Percentiles rank a stretch among this genome's conserved stretches.
phyloP scores from a whole-genome alignment of 2,888 invertebrate genomes.

The Gnatocerus cornutus region DNA sequence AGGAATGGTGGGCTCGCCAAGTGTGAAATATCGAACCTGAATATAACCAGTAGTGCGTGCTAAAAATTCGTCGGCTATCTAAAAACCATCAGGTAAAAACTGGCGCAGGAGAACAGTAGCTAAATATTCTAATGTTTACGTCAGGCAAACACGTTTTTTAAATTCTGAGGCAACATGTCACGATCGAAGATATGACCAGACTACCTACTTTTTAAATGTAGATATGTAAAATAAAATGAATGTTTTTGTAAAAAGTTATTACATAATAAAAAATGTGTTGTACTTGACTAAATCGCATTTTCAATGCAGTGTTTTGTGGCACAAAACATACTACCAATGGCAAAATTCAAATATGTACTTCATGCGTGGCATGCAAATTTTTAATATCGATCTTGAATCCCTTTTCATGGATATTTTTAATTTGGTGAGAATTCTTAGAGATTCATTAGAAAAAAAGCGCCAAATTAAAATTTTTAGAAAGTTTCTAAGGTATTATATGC shows the following conservation, averaged over 20 bases:
- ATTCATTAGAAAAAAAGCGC: no score
- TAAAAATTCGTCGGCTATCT: slow-evolving; percentile 35
- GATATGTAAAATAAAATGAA: background rate
- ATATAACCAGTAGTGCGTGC: slow-evolving; percentile 38
- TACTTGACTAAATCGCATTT: background rate
- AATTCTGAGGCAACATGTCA: slow-evolving; percentile 39
- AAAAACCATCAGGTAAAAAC: slow-evolving; percentile 43
- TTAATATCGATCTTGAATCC: no score
- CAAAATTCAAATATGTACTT: no score
- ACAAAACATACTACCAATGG: no score
- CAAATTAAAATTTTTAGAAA: no score
- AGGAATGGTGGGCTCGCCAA: background rate
- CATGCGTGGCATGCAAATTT: no score
- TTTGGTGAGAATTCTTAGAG: no score
- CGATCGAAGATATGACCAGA: slow-evolving; percentile 10
- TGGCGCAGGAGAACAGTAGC: slow-evolving; percentile 41
- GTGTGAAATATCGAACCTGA: slow-evolving; percentile 6
- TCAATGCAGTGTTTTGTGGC: no score
- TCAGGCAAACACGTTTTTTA: slow-evolving; percentile 38
- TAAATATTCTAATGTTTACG: slow-evolving; percentile 43
- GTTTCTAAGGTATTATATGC: no score
- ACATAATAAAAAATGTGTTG: background rate
- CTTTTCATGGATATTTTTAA: no score
- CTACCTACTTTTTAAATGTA: slow-evolving; percentile 13
- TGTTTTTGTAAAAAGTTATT: background rate